Percentiles rank a stretch among this genome's conserved stretches.
Evolutionary conservation across 2,888 invertebrate species (phyloP).

Genomic region (Darwinula stevensoni): DNA sequence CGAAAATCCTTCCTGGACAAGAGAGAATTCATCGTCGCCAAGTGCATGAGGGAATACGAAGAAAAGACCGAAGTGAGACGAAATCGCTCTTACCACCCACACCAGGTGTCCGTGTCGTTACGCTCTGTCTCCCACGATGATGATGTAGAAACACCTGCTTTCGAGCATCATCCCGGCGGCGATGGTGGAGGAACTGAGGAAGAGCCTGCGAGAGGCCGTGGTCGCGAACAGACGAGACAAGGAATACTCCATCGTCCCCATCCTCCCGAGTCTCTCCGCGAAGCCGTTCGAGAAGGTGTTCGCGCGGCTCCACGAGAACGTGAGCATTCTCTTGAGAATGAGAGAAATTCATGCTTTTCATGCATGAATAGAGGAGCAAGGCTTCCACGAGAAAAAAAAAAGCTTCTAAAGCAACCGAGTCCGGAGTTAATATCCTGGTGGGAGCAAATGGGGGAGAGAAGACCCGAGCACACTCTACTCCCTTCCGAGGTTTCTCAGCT

Average conservation of each 20-base stretch:
- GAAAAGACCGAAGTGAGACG: constrained; percentile 47
- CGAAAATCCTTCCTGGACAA: constrained; percentile 60
- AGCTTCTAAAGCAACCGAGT: too few relatives aligned
- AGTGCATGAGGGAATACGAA: constrained; percentile 44
- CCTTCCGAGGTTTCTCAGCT: too few relatives aligned
- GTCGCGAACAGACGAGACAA: background rate
- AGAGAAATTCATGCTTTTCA: too few relatives aligned
- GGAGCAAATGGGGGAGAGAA: too few relatives aligned
- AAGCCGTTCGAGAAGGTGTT: constrained; percentile 34
- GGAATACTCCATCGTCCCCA: constrained; percentile 14
- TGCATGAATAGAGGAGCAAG: too few relatives aligned
- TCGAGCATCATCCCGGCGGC: constrained; percentile 46
- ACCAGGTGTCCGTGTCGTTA: background rate
- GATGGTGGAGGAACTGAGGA: constrained; percentile 24
- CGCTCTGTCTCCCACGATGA: too few relatives aligned
- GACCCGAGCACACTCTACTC: too few relatives aligned
- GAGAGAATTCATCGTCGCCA: constrained; percentile 55
- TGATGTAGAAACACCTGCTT: constrained; percentile 42
- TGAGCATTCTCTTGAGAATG: constrained; percentile 64
- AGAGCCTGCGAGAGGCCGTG: constrained; percentile 10
- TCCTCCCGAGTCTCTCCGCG: constrained; percentile 4
- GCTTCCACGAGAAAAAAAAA: too few relatives aligned
- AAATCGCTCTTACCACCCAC: too few relatives aligned
- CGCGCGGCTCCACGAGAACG: constrained; percentile 58
- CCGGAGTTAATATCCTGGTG: too few relatives aligned